These are phyloP conservation scores for Trinorchestia longiramus DNA, from an alignment of 1,140 invertebrate species.

Conservation along the genomic window DNA sequence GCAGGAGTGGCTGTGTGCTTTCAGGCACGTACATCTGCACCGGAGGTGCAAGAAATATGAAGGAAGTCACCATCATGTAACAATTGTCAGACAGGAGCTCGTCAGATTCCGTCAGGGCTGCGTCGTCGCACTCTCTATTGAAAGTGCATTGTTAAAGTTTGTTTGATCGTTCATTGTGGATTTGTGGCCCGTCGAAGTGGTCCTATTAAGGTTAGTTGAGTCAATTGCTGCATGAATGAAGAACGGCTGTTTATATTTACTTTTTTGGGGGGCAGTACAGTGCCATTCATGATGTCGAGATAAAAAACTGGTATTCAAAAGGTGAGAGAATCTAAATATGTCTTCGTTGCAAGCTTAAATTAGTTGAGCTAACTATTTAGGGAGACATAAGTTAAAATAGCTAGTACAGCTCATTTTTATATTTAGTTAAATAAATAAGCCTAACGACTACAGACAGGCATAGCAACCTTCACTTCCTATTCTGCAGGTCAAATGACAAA, in stretches of 20 bases:
- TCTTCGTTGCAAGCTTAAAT: not conserved
- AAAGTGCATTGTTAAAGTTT: not conserved
- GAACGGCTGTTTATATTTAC: not conserved
- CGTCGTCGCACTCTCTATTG: not conserved
- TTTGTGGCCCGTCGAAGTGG: not conserved
- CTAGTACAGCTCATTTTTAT: not conserved
- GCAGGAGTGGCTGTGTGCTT: not conserved
- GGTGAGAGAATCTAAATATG: not conserved
- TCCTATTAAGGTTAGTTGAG: not conserved
- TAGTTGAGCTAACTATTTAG: not conserved
- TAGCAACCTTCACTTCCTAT: not conserved
- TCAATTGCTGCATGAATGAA: not conserved
- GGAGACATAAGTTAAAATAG: not conserved
- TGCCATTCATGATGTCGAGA: not conserved
- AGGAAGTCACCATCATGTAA: not conserved
- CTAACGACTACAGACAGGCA: not conserved
- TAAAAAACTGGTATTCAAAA: not conserved
- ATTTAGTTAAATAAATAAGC: not conserved
- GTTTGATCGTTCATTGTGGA: not conserved
- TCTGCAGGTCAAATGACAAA: not conserved
- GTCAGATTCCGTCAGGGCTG: not conserved
- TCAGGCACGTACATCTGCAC: not conserved
- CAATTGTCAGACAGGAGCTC: not conserved
- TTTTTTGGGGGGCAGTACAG: not conserved
- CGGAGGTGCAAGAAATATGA: not conserved